phyloP scores from a whole-genome alignment of 2,888 invertebrate species.

The Xestia rhomboidea region DNA sequence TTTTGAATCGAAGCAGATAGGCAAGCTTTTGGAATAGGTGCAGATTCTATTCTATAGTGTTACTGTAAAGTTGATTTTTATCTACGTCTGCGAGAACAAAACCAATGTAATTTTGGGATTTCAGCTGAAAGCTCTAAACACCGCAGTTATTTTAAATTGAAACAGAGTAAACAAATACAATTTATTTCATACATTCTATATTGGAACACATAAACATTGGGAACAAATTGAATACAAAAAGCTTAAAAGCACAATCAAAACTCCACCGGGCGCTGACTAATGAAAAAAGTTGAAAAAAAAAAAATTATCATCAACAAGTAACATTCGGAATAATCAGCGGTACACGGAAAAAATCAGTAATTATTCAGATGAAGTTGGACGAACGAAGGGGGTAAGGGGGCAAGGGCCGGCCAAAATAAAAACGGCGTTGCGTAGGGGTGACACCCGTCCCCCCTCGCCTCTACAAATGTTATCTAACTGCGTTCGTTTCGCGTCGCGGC shows the following conservation, averaged over 20 bases:
- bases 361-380: constrained; percentile 91
- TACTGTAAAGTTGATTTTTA: not conserved
- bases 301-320: constrained; percentile 90
- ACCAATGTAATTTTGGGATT: constrained; percentile 8
- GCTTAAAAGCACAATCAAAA: constrained; percentile 75
- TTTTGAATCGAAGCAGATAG: constrained; percentile 1
- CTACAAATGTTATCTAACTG: constrained; percentile 91
- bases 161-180: constrained; percentile 55
- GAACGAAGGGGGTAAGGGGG: constrained; percentile 89
- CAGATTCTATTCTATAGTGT: not conserved
- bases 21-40: not conserved
- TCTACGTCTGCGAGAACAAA: not conserved
- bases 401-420: constrained; percentile 90
- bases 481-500: constrained; percentile 87
- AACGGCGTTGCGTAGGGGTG: constrained; percentile 90
- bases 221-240: constrained; percentile 72
- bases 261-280: constrained; percentile 79
- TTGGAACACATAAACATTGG: constrained; percentile 65
- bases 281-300: constrained; percentile 84
- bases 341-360: constrained; percentile 91
- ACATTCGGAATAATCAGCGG: constrained; percentile 91
- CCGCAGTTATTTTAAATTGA: constrained; percentile 54
- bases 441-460: constrained; percentile 85
- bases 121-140: constrained; percentile 35
- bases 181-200: constrained; percentile 63